Evolutionary conservation across 2,888 invertebrate species (phyloP), one percentile per base, ranked within the genome.

Genomic region (Creontiades dilutus): DNA sequence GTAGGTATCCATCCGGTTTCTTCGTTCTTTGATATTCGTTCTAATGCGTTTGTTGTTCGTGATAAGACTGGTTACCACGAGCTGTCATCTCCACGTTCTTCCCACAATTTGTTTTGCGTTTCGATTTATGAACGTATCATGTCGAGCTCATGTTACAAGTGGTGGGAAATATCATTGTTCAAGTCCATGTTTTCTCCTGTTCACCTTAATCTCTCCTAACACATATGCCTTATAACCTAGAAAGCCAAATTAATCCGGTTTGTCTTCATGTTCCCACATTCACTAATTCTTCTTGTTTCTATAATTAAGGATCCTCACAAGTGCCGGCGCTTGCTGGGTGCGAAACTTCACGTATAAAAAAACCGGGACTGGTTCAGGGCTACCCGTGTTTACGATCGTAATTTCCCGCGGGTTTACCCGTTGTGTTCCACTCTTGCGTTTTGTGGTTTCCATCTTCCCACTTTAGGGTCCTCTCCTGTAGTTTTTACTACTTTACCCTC

Each of bases 161-260:
- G 23, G 23, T 68, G 68, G 23, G 68, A 52, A 57, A 57, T 68
- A 68, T 68, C 68, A 23, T 68, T 68, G 1, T 12, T 23, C 23
- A 61, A 61, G 9, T 9, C 68, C 7, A 11, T 23, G 68, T 23
- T 68, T 23, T 68, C 68, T 37, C 7, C 37, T 68, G 19, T 68
- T 68, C 68, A 11, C 68, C 68, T 68, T 68, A 68, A 68, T 68
- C 19, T 23, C 68, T 61, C 19, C 27, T 23, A 68, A 68, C 68
- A 68, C 27, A 68, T 19, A 68, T 23, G 23, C 68, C 68, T 68
- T 68, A 68, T 68, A 68, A 68, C 68, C 68, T 23, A 68, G 68
- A 68, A 68, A 68, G 68, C 23, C n/a, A 68, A 68, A 68, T 68
- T 68, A 23, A 23, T 23, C 68, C 68, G 23, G 68, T 68, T 68